Base-by-base conservation (phyloP, 2,888 invertebrate species). In the Tenthredo distinguenda region DNA sequence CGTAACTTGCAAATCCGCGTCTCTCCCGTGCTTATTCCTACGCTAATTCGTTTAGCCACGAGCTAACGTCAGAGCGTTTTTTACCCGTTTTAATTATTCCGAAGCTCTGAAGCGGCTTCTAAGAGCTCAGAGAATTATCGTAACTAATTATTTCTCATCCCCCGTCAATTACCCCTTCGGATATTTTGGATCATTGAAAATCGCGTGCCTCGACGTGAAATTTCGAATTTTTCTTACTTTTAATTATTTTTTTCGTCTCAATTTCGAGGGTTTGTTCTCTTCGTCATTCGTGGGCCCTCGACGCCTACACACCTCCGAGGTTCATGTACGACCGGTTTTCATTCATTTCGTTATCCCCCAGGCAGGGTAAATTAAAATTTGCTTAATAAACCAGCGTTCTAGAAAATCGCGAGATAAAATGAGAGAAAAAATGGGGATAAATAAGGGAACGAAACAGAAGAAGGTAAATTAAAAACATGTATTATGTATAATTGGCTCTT, bases 341-440 rank as follows among this genome's bases (percentile, higher is more conserved):
- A 81, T 81, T 62, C 62, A 40, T 62, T 62, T 58, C 58, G n/a
- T 21, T 21, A 62, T 21, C 62, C 81, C 37, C n/a, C 58, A n/a
- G 81, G 40, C 81, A 37, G 5, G 81, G 58, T 62, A 18, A 81
- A 81, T 81, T 81, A 37, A 81, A 62, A 62, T 62, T 58, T 81
- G 21, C 58, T 62, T 81, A 40, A 62, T 58, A 62, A 81, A 81
- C n/a, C 62, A 40, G 81, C 50, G 47, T 50, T 50, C 12, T 34
- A 18, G 9, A n/a, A 55, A 50, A 58, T 81, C 43, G 40, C 21
- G 43, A 21, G 81, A 40, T 37, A 62, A 62, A 58, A 34, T 5
- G 15, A 34, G 12, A 40, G 58, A 62, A 62, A 58, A n/a, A 40
- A 21, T 21, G 5, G 68, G 34, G 15, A 34, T 18, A 7, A 31